Evolutionary conservation across 2,888 invertebrate genomes (phyloP).

Genomic region (Brenthis hecate): DNA sequence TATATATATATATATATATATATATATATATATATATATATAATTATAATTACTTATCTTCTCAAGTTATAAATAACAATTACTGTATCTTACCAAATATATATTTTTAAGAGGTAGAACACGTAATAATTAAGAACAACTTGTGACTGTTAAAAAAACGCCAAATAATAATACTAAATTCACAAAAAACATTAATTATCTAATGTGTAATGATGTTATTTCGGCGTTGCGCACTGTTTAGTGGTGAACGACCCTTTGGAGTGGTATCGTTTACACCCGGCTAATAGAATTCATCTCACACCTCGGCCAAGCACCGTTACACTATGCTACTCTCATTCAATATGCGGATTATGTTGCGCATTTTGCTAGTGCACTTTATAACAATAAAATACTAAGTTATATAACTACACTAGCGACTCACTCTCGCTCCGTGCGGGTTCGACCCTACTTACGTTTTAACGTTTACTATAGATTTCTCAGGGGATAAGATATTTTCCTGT

Average conservation of each 20-base stretch:
- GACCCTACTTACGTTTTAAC: no score
- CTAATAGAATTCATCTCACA: constrained; percentile 75
- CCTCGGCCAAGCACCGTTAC: constrained; percentile 62
- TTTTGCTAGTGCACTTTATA: constrained; percentile 40
- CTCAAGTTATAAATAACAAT: no score
- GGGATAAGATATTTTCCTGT: no score
- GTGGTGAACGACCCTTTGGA: constrained; percentile 53
- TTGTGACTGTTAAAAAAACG: not conserved
- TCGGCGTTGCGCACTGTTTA: constrained; percentile 29
- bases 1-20: no score
- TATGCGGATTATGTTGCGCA: constrained; percentile 61
- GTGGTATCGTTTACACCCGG: constrained; percentile 49
- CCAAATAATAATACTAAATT: constrained; percentile 26
- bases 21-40: no score
- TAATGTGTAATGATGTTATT: not conserved
- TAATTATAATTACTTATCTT: no score
- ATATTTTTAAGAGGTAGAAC: no score
- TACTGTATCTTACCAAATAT: no score
- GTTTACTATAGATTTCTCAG: no score
- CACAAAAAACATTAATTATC: constrained; percentile 17
- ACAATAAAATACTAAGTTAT: constrained; percentile 35
- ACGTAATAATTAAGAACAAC: not conserved
- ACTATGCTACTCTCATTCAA: constrained; percentile 65
- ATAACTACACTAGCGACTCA: no score
- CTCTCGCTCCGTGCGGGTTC: no score